Conservation (phyloP, 2,113 vertebrate species). For the Pseudonaja textilis region DNA sequence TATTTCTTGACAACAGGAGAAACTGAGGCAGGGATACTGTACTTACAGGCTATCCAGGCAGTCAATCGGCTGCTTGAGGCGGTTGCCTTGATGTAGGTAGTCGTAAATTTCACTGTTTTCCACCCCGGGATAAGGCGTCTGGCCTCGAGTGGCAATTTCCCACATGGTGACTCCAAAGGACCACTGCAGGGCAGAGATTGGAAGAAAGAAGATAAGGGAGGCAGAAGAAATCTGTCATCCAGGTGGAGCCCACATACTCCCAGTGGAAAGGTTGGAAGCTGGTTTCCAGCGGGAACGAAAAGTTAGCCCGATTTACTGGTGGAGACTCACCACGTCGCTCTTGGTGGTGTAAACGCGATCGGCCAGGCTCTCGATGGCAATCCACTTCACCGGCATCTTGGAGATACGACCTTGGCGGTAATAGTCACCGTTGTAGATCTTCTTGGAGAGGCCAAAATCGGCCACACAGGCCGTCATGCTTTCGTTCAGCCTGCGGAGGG, state of each 20-base stretch:
- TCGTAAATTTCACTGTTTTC: slow-evolving; percentile 95
- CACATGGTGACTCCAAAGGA: slow-evolving; percentile 95
- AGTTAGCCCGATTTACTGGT: not conserved
- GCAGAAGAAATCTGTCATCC: not conserved
- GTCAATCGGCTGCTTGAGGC: slow-evolving; percentile 89
- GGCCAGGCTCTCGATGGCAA: slow-evolving; percentile 89
- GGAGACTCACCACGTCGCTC: slow-evolving; percentile 84
- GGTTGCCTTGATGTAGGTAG: slow-evolving; percentile 88
- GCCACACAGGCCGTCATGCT: slow-evolving; percentile 93
- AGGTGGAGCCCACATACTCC: no score
- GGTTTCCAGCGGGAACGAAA: not conserved
- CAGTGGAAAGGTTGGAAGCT: not conserved
- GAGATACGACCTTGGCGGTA: slow-evolving; percentile 91
- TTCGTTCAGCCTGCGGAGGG: slow-evolving; percentile 81
- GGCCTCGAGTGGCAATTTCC: slow-evolving; percentile 90
- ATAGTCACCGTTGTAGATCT: slow-evolving; percentile 92
- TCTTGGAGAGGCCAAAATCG: slow-evolving; percentile 91
- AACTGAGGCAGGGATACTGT: not conserved
- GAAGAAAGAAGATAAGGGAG: not conserved
- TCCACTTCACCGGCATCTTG: slow-evolving; percentile 95
- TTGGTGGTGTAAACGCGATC: slow-evolving; percentile 91
- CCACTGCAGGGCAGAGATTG: slow-evolving; percentile 71
- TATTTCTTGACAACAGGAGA: not conserved
- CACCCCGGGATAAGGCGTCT: slow-evolving; percentile 89
- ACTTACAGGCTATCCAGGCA: slow-evolving; percentile 89